Conservation (phyloP, 1,140 invertebrate species). For the Scylla paramamosain region DNA sequence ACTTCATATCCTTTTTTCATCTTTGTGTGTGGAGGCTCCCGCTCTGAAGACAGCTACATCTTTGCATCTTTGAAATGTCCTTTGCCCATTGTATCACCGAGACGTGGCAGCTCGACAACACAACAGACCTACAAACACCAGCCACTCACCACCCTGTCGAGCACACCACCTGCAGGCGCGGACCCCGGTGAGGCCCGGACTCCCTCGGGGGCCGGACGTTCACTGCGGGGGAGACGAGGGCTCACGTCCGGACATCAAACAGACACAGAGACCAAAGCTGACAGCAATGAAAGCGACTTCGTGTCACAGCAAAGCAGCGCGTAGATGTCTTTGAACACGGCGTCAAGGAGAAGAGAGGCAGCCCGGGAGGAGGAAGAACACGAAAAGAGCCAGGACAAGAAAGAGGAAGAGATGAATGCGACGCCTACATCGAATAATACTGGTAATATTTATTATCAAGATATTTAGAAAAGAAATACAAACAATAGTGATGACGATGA, state of each 20-base stretch:
- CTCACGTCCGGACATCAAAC: not conserved
- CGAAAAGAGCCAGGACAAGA: not conserved
- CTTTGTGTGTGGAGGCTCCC: not conserved
- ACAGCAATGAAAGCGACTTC: not conserved
- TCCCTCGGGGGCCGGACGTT: not conserved
- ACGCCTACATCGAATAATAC: too few relatives aligned
- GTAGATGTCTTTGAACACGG: conserved; percentile 11
- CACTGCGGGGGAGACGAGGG: not conserved
- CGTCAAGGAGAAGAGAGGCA: not conserved
- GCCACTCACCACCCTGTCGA: not conserved
- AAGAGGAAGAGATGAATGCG: not conserved
- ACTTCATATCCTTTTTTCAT: not conserved
- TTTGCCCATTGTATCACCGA: not conserved
- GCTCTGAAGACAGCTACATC: not conserved
- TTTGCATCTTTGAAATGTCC: not conserved
- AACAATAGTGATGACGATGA: not conserved
- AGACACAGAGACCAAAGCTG: conserved; percentile 10
- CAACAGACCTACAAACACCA: not conserved
- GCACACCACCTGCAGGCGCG: conserved; percentile 5
- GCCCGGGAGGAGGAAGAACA: not conserved
- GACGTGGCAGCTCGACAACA: not conserved
- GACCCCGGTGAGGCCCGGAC: not conserved
- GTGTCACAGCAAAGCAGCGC: not conserved
- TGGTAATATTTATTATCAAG: too few relatives aligned
- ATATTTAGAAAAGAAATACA: not conserved